A percentile compares a stretch with the other conserved stretches of the same genome.
phyloP scores from a whole-genome alignment of 2,888 invertebrate species.

The Polyommatus icarus region DNA sequence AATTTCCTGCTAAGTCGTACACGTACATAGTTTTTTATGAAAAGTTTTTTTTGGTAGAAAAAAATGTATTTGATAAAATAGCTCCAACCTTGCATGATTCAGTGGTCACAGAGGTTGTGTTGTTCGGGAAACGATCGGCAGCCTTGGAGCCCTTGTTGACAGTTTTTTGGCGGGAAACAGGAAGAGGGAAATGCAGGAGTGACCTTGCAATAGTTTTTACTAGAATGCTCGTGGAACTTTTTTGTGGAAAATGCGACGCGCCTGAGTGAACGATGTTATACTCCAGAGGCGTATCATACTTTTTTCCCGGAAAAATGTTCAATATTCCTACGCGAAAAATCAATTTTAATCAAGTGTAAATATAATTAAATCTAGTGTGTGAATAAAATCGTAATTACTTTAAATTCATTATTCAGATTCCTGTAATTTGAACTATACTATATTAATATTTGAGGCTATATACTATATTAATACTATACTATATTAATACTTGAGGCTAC shows the following conservation, averaged over 20 bases:
- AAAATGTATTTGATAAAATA: neutral
- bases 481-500: no score
- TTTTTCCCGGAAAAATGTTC: no score
- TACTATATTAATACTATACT: no score
- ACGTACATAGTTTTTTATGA: neutral
- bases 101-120: constrained; percentile 30
- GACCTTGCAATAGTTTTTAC: constrained; percentile 7
- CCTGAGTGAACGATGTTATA: neutral
- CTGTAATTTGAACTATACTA: no score
- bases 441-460: no score
- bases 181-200: constrained; percentile 50
- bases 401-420: neutral
- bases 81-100: neutral
- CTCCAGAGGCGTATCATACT: no score
- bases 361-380: no score
- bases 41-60: neutral
- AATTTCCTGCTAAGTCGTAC: no score
- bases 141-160: constrained; percentile 52
- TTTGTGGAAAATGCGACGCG: neutral
- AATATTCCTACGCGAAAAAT: no score
- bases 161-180: constrained; percentile 57
- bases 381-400: neutral
- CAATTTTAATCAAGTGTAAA: no score
- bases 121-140: constrained; percentile 52
- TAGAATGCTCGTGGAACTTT: neutral